Evolutionary conservation across 1,140 invertebrate genomes (phyloP).

Genomic region (Procambarus virginalis): DNA sequence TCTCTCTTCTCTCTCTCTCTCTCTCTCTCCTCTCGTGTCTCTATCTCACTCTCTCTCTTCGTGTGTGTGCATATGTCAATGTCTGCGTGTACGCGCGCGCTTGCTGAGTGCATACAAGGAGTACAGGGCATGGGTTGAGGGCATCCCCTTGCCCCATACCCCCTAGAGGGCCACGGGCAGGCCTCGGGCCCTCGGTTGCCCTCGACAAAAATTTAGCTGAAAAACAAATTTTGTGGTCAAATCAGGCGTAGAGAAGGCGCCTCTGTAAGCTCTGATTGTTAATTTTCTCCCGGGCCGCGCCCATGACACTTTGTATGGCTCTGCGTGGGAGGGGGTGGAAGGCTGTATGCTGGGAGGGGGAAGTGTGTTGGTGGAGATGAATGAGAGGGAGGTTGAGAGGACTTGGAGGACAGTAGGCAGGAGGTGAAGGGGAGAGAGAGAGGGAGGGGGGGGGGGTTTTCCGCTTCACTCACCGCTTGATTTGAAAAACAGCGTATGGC

Average conservation of each 20-base stretch:
- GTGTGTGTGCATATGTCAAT: too few relatives aligned
- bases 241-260: conserved; percentile 41
- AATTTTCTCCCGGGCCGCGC: conserved; percentile 27
- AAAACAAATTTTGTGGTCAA: conserved; percentile 59
- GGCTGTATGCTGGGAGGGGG: too few relatives aligned
- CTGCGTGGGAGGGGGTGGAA: neutral
- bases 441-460: conserved; percentile 22
- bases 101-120: too few relatives aligned
- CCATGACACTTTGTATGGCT: conserved; percentile 46
- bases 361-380: too few relatives aligned
- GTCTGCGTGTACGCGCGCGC: too few relatives aligned
- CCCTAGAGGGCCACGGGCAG: too few relatives aligned
- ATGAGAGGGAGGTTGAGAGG: too few relatives aligned
- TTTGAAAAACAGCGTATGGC: conserved; percentile 65
- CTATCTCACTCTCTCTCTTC: neutral
- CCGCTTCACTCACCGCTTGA: conserved; percentile 59
- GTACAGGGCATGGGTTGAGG: too few relatives aligned
- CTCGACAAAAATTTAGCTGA: conserved; percentile 35
- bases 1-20: neutral
- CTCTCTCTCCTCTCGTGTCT: conserved; percentile 2
- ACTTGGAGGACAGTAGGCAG: too few relatives aligned
- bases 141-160: too few relatives aligned
- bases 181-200: neutral
- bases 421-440: neutral
- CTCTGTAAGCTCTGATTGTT: conserved; percentile 59